Conservation (phyloP, 2,797 vertebrate genomes). For the Chiroxiphia lanceolata region DNA sequence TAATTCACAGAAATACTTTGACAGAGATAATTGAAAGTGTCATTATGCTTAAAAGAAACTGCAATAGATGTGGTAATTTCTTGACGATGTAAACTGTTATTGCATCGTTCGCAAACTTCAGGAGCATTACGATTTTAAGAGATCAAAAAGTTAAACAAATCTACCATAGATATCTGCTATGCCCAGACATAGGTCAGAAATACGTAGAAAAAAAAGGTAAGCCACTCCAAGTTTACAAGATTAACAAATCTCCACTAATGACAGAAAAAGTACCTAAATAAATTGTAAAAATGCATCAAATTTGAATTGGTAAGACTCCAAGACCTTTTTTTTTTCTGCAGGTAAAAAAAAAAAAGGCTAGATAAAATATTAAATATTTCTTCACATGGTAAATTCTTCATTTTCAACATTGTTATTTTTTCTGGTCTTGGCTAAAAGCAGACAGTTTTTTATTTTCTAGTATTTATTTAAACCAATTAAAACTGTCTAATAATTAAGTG, state of each 20-base stretch:
- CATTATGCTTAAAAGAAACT: background rate
- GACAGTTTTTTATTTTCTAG: background rate
- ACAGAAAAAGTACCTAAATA: background rate
- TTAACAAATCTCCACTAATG: background rate
- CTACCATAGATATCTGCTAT: background rate
- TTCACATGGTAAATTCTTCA: background rate
- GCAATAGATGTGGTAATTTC: background rate
- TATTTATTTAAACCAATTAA: background rate
- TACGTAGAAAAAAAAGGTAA: background rate
- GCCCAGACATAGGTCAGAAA: background rate
- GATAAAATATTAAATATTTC: background rate
- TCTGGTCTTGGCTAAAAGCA: background rate
- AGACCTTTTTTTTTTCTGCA: accelerated
- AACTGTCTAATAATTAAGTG: background rate
- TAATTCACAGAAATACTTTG: background rate
- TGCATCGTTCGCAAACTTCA: background rate
- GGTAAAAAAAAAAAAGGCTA: background rate
- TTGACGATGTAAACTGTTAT: background rate
- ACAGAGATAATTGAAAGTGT: background rate
- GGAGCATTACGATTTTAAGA: background rate
- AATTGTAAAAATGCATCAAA: background rate
- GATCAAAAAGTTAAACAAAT: conserved; percentile 8
- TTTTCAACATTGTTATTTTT: background rate
- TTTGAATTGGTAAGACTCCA: background rate
- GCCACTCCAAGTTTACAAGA: background rate